Evolutionary conservation across 2,113 vertebrate species (phyloP).

Genomic region (Aplodontia rufa): DNA sequence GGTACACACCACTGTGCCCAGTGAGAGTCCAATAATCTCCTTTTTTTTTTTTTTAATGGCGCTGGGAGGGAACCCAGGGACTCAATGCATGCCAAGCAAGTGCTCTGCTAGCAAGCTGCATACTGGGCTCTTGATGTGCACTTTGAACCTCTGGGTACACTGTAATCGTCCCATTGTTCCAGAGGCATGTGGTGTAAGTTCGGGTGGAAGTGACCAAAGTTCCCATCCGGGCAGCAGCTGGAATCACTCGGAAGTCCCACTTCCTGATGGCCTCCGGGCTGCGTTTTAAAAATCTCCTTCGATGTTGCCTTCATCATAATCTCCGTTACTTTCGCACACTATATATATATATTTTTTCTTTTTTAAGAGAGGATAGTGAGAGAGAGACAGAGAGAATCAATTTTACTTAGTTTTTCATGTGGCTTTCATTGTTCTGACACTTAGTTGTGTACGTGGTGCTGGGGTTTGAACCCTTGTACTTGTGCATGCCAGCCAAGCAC

Average conservation of each 20-base stretch:
- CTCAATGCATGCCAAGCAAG: not conserved
- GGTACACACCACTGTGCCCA: fast-evolving
- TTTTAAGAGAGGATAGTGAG: too few species aligned
- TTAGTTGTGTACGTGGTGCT: too few species aligned
- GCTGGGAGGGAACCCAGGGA: not conserved
- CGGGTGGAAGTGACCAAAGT: not conserved
- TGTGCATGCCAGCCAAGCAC: too few species aligned
- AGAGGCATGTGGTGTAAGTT: not conserved
- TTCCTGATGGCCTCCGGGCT: not conserved
- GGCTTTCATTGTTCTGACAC: too few species aligned
- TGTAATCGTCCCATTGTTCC: not conserved
- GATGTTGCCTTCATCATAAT: not conserved
- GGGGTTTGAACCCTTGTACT: too few species aligned
- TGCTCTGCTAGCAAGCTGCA: not conserved
- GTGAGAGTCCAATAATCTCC: not conserved
- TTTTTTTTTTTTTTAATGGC: not conserved
- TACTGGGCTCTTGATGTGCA: not conserved
- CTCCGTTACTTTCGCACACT: not conserved
- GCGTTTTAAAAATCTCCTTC: too few species aligned
- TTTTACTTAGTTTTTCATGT: too few species aligned
- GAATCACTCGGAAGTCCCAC: not conserved
- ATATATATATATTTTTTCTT: not conserved
- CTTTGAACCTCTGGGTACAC: not conserved
- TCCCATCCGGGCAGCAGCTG: not conserved
- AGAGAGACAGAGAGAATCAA: too few species aligned